Evolutionary conservation across 2,797 vertebrate species (phyloP).

Genomic region (Poecile montanus): DNA sequence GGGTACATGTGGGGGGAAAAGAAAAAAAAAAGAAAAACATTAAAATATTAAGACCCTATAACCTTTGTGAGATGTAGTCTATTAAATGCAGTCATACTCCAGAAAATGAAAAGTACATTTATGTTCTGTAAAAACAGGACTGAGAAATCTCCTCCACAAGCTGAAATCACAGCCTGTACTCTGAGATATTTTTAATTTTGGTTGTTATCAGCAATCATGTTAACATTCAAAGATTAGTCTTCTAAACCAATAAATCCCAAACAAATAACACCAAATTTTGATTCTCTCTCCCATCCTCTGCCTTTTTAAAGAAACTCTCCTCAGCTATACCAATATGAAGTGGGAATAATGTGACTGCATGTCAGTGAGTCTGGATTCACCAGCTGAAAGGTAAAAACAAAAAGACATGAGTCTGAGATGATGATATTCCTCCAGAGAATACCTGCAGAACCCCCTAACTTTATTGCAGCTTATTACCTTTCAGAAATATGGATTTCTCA

Average conservation of each 20-base stretch:
- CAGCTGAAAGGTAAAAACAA: not conserved
- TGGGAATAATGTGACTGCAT: not conserved
- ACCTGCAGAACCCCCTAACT: not conserved
- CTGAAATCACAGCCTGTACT: not conserved
- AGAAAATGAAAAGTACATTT: not conserved
- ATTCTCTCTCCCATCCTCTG: not conserved
- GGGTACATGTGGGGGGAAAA: not conserved
- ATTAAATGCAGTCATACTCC: not conserved
- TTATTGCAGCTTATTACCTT: not conserved
- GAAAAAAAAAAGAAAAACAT: constrained; percentile 4
- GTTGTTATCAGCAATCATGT: not conserved
- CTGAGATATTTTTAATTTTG: not conserved
- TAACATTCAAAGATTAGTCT: not conserved
- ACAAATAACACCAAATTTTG: not conserved
- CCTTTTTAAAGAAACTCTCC: not conserved
- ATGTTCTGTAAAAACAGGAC: not conserved
- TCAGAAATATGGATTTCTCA: not conserved
- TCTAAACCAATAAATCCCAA: not conserved
- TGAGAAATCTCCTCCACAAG: not conserved
- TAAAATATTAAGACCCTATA: constrained; percentile 4
- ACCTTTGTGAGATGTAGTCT: not conserved
- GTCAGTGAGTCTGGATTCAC: not conserved
- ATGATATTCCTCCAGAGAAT: not conserved
- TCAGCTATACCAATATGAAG: not conserved
- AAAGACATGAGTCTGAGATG: not conserved